These are phyloP conservation scores for Gonatopus flavifemur DNA, from an alignment of 1,140 invertebrate species.

Conservation along the genomic window DNA sequence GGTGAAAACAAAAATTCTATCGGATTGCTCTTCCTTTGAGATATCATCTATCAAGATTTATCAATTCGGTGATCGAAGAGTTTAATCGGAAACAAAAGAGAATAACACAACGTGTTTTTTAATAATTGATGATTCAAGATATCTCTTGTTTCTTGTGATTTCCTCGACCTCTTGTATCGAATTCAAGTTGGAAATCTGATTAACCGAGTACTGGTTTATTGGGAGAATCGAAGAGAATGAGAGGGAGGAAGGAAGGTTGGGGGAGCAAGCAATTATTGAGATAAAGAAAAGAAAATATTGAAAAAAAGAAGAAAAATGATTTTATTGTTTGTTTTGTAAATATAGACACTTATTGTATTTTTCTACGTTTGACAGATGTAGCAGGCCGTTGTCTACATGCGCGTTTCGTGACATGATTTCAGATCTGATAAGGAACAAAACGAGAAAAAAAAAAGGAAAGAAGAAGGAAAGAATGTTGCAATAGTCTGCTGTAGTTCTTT, in stretches of 20 bases:
- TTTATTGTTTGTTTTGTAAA: conserved; percentile 31
- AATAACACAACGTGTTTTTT: too few relatives aligned
- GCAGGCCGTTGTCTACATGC: conserved; percentile 29
- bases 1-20: too few relatives aligned
- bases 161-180: too few relatives aligned
- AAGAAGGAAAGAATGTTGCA: not conserved
- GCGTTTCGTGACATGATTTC: conserved; percentile 32
- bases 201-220: too few relatives aligned
- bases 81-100: too few relatives aligned
- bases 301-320: conserved; percentile 16
- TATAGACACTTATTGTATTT: conserved; percentile 33
- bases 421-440: conserved; percentile 20
- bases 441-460: not conserved
- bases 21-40: too few relatives aligned
- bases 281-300: not conserved
- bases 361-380: conserved; percentile 30
- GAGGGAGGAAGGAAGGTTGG: not conserved
- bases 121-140: too few relatives aligned
- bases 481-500: too few relatives aligned
- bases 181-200: too few relatives aligned
- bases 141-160: too few relatives aligned
- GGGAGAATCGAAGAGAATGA: not conserved
- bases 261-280: not conserved
- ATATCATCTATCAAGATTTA: too few relatives aligned
- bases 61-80: too few relatives aligned